These are phyloP conservation scores for Artemia sinica DNA, from an alignment of 2,888 invertebrate species.

Conservation along the genomic window DNA sequence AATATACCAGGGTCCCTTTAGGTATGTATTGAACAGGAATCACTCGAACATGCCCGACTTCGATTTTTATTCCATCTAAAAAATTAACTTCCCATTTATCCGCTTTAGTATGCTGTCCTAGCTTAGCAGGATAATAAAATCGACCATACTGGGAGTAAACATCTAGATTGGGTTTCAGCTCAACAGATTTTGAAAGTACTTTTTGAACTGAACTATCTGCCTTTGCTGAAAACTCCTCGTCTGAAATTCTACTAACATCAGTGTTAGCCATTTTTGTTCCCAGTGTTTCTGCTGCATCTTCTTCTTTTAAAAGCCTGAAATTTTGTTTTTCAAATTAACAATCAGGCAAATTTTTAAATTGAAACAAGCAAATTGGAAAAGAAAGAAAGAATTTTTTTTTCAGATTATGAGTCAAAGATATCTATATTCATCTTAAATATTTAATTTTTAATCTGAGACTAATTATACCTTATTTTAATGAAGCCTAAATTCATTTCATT, in stretches of 20 bases:
- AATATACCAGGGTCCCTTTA: not conserved
- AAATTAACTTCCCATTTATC: not conserved
- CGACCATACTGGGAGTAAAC: not conserved
- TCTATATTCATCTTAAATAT: no score
- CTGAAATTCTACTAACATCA: not conserved
- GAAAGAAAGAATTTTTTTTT: no score
- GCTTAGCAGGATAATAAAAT: not conserved
- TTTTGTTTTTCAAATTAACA: no score
- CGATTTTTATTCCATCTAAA: not conserved
- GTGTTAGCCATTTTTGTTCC: not conserved
- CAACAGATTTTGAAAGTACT: not conserved
- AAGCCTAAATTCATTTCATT: no score
- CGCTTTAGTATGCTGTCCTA: not conserved
- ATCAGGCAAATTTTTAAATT: no score
- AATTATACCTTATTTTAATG: no score
- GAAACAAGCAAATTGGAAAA: no score
- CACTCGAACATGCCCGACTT: not conserved
- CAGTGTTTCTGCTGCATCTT: not conserved
- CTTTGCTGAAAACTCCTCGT: not conserved
- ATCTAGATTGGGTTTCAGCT: not conserved
- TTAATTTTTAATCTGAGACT: no score
- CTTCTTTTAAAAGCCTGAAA: no score
- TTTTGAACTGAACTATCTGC: not conserved
- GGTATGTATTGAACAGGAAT: constrained; percentile 4
- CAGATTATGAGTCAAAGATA: no score